Conservation (phyloP, 2,888 invertebrate genomes). For the Zeuzera pyrina region DNA sequence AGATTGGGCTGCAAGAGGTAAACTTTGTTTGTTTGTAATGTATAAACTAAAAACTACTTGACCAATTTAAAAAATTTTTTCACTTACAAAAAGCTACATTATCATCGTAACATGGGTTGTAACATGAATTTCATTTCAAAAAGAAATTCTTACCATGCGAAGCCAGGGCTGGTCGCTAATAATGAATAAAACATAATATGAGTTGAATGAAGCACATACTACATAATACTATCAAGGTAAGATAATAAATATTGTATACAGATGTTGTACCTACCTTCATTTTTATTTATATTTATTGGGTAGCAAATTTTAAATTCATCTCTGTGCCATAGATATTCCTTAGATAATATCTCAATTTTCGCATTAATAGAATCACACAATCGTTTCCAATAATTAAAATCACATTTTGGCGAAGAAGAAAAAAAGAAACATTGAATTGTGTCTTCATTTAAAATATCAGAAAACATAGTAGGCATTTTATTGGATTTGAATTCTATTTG, state of each 20-base stretch:
- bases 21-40: no score
- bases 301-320: constrained; percentile 43
- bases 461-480: no score
- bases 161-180: no score
- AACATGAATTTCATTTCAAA: no score
- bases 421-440: constrained; percentile 83
- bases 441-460: constrained; percentile 85
- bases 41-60: no score
- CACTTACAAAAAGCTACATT: no score
- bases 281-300: constrained; percentile 23
- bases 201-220: not conserved
- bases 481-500: no score
- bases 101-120: no score
- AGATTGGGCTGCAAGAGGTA: no score
- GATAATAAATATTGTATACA: not conserved
- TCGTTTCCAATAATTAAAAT: constrained; percentile 42
- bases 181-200: no score
- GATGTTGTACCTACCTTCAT: constrained; percentile 23
- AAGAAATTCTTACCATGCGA: no score
- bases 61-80: no score
- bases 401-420: constrained; percentile 57
- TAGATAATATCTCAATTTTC: constrained; percentile 59
- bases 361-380: constrained; percentile 37
- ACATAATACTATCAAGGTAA: not conserved
- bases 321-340: constrained; percentile 53